phyloP scores from a whole-genome alignment of 2,113 vertebrate species.

The Candoia aspera region DNA sequence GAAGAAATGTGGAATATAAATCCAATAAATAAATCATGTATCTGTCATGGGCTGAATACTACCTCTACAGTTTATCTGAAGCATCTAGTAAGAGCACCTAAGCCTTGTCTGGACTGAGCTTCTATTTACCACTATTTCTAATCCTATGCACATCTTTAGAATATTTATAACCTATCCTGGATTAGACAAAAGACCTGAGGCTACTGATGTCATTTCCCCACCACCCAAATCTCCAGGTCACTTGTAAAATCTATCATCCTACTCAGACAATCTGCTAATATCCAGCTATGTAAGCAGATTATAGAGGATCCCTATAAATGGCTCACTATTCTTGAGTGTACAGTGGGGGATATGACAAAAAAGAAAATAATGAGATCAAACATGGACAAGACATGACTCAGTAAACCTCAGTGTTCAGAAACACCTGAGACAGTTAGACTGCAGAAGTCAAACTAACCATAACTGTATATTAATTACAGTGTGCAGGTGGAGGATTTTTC shows the following conservation, averaged over 20 bases:
- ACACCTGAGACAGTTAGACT: not conserved
- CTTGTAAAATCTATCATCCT: not conserved
- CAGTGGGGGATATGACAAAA: not conserved
- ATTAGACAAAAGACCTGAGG: not conserved
- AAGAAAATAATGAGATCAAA: not conserved
- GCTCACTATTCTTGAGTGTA: not conserved
- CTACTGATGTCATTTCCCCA: not conserved
- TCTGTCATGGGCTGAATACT: not conserved
- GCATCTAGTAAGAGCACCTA: not conserved
- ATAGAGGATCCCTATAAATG: not conserved
- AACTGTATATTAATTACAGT: not conserved
- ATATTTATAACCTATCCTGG: not conserved
- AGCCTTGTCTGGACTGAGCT: not conserved
- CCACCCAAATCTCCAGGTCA: not conserved
- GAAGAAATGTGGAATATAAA: not conserved
- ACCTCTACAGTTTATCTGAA: not conserved
- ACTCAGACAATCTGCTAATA: not conserved
- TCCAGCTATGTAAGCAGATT: not conserved
- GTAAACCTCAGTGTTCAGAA: constrained; percentile 27
- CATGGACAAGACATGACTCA: constrained; percentile 8
- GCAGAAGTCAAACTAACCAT: not conserved
- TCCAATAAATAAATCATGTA: not conserved
- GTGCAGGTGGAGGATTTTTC: not conserved
- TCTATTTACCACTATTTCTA: not conserved
- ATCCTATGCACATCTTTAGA: not conserved